Evolutionary conservation across 2,113 vertebrate genomes (phyloP), one percentile per base, ranked within the genome.

Genomic region (Axis porcinus): DNA sequence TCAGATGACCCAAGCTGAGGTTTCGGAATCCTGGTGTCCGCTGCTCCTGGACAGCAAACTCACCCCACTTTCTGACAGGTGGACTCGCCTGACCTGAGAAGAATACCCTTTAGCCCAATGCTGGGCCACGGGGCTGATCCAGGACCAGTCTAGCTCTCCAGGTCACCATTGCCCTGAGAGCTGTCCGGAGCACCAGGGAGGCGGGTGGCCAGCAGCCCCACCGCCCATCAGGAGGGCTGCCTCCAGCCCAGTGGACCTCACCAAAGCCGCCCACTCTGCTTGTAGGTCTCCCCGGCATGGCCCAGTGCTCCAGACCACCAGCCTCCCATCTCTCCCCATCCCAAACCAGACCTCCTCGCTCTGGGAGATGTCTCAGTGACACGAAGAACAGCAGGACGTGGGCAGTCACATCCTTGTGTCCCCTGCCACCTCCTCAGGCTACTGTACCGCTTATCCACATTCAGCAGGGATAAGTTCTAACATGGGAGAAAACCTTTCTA

Each of bases 391-490:
- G 11, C 2, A 33, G 21, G 58, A 28, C 21, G 25, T 2, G 4
- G 33, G 9, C 11, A 4, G 23, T 43, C 43, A 40, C 0, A 0
- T 43, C 28, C 0, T 1, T 6, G 15, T 30, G 5, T 5, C 4
- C 10, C 52, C 57, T 13, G 1, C 23, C 27, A 11, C 2, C 25
- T 82, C 40, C 55, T n/a, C 2, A 0, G 74, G 30, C 60, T 78
- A 52, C 33, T n/a, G 43, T 27, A 17, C 13, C 11, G 23, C 6
- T 47, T 57, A 33, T 23, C 33, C 28, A 74, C n/a, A 82, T 8
- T 25, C 40, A 67, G 23, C 40, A 79, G 67, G 43, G 58, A 55
- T 50, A 64, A 47, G n/a, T 52, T 89, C 83, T 47, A 17, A 62
- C 17, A 6, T 0, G 28, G 17, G 54, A 79, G 67, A 70, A 62